A percentile compares a stretch with the other conserved stretches of the same genome.
These are phyloP conservation scores for Iguana delicatissima DNA, from an alignment of 2,797 vertebrate species.

Conservation along the genomic window DNA sequence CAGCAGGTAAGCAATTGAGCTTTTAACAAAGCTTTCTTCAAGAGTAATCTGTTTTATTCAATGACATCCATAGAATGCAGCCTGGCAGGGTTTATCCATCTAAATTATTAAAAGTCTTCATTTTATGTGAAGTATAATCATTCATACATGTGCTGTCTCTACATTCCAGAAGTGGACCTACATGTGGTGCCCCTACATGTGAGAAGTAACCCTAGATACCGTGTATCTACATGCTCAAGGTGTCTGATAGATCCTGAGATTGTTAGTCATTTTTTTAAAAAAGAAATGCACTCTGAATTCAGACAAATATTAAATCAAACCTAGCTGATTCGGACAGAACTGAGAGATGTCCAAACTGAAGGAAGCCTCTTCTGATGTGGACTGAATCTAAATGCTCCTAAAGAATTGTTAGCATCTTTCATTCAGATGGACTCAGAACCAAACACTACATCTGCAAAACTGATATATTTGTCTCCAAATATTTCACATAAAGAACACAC, in stretches of 20 bases:
- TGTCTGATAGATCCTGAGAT: background rate
- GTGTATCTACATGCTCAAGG: background rate
- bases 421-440: background rate
- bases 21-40: background rate
- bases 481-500: background rate
- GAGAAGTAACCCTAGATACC: background rate
- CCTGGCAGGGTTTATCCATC: background rate
- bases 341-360: background rate
- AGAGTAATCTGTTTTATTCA: background rate
- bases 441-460: background rate
- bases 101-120: background rate
- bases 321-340: background rate
- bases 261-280: background rate
- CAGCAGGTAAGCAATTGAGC: constrained; percentile 22
- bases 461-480: background rate
- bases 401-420: background rate
- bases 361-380: background rate
- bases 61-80: background rate
- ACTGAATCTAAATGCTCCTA: background rate
- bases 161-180: background rate
- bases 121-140: background rate
- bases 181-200: background rate
- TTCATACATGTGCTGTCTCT: background rate
- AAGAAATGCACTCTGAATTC: background rate
- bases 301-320: background rate